Conservation (phyloP, 2,888 invertebrate species). For the Empis stercorea region DNA sequence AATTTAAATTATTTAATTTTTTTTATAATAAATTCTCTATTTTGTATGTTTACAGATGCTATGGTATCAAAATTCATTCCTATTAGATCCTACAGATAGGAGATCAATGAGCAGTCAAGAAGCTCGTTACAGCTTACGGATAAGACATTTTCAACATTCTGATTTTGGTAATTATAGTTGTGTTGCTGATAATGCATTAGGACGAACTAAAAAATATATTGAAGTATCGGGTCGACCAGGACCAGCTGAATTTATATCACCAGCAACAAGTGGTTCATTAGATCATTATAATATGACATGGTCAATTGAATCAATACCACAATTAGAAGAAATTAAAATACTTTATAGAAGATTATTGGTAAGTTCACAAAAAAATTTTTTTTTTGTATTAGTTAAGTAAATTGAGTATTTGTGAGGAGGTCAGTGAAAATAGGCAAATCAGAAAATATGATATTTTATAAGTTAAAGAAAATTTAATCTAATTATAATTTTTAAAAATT, state of each 20-base stretch:
- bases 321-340: constrained; percentile 48
- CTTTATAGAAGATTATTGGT: constrained; percentile 50
- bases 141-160: constrained; percentile 45
- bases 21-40: background rate
- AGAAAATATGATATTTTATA: too few species aligned
- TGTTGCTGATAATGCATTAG: constrained; percentile 41
- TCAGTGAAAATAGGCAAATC: too few species aligned
- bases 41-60: constrained; percentile 37
- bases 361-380: constrained; percentile 23
- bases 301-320: constrained; percentile 52
- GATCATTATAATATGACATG: constrained; percentile 52
- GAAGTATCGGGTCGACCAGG: constrained; percentile 52
- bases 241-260: constrained; percentile 47
- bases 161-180: constrained; percentile 52
- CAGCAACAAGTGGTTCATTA: constrained; percentile 44
- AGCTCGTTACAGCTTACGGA: constrained; percentile 44
- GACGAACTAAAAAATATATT: constrained; percentile 44
- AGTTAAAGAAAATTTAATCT: too few species aligned
- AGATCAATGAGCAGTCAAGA: constrained; percentile 46
- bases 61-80: constrained; percentile 53
- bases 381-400: too few species aligned
- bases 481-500: too few species aligned
- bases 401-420: too few species aligned
- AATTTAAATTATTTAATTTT: background rate
- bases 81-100: constrained; percentile 47